A percentile compares a stretch with the other conserved stretches of the same genome.
Conservation (phyloP, 1,140 invertebrate genomes). For the Myzus persicae region DNA sequence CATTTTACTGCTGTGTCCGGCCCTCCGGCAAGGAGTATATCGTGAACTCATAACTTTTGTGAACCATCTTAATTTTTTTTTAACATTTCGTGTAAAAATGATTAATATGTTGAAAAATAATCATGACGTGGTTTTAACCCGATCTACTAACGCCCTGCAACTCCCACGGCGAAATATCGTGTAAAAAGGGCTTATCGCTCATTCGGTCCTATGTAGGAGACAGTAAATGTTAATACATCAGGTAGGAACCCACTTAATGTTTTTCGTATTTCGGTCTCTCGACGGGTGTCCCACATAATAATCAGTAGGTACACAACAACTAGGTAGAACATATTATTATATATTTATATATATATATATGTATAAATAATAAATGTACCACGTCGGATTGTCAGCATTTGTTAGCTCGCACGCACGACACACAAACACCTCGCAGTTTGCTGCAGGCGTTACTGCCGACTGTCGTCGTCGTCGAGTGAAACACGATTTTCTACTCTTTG, state of each 20-base stretch:
- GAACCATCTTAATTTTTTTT: no score
- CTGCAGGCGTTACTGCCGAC: neutral
- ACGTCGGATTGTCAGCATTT: neutral
- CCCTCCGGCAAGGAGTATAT: neutral
- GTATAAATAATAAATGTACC: neutral
- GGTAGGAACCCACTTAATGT: no score
- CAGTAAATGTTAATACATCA: no score
- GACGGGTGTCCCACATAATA: neutral
- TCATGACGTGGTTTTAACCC: no score
- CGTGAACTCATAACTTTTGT: neutral
- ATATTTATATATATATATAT: neutral
- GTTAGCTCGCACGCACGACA: neutral
- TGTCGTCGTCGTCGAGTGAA: neutral
- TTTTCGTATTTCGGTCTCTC: no score
- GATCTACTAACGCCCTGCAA: neutral
- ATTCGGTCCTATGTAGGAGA: no score
- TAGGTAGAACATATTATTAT: neutral
- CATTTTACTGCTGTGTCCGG: neutral
- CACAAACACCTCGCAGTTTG: neutral
- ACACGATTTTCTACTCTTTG: conserved; percentile 32
- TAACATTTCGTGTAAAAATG: neutral
- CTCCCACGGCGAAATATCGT: neutral
- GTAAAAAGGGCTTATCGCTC: no score
- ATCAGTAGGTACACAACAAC: neutral
- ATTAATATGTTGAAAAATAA: neutral